Conservation (phyloP, 1,140 invertebrate species). For the Archegozetes longisetosus region DNA sequence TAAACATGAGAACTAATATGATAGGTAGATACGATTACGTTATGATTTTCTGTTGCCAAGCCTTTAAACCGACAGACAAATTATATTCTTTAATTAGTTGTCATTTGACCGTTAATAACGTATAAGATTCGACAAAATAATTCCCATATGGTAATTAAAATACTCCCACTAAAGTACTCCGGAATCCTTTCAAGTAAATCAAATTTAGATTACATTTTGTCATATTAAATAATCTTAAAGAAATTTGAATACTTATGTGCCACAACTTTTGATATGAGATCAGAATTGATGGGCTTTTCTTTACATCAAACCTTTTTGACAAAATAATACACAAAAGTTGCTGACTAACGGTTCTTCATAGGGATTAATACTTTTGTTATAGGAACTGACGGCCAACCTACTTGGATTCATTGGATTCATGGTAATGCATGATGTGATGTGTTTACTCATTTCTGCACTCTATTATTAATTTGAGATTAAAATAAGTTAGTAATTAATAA, state of each 20-base stretch:
- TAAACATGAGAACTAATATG: not conserved
- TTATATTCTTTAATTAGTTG: constrained; percentile 80
- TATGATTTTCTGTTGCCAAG: not conserved
- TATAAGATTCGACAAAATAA: constrained; percentile 51
- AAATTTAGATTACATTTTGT: constrained; percentile 15
- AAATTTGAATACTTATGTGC: constrained; percentile 39
- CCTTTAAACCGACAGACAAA: constrained; percentile 40
- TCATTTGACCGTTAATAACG: constrained; percentile 46
- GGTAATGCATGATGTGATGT: constrained; percentile 50
- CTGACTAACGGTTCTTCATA: constrained; percentile 42
- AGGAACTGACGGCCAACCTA: constrained; percentile 42
- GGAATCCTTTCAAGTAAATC: constrained; percentile 33
- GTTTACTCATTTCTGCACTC: too few relatives aligned
- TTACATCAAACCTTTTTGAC: constrained; percentile 59
- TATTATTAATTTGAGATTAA: too few relatives aligned
- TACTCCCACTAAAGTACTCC: constrained; percentile 64
- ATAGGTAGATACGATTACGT: not conserved
- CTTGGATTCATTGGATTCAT: constrained; percentile 35
- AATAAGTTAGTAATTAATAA: too few relatives aligned
- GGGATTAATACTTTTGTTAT: constrained; percentile 46
- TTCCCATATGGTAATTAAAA: constrained; percentile 70
- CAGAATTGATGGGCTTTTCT: constrained; percentile 76
- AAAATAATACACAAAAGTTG: constrained; percentile 41
- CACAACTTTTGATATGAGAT: constrained; percentile 64
- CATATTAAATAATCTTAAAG: constrained; percentile 11